Conservation (phyloP, 2,888 invertebrate species). For the Drosophila putrida region DNA sequence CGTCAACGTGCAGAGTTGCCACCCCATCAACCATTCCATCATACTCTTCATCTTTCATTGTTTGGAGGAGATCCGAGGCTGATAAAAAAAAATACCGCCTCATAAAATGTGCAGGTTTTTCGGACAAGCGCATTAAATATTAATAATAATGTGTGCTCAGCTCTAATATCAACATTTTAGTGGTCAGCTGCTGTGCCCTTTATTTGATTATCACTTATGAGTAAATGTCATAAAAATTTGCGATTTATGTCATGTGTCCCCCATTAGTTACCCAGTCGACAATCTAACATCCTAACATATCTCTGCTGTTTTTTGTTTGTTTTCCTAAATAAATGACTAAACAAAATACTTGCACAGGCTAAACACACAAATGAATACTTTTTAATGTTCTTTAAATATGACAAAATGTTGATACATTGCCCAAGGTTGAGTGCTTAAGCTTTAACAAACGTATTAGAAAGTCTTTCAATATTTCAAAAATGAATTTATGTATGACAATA, state of each 20-base stretch:
- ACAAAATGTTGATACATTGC: slow-evolving; percentile 9
- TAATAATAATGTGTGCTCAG: slow-evolving; percentile 73
- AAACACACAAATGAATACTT: slow-evolving; percentile 1
- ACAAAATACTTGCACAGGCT: slow-evolving; percentile 1
- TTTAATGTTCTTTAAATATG: slow-evolving; percentile 8
- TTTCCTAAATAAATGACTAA: background rate
- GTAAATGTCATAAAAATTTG: slow-evolving; percentile 48
- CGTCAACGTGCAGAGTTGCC: slow-evolving; percentile 54
- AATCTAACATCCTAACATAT: background rate
- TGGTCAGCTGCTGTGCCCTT: slow-evolving; percentile 25
- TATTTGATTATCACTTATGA: slow-evolving; percentile 61
- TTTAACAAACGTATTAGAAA: slow-evolving; percentile 2
- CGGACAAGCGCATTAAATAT: slow-evolving; percentile 73
- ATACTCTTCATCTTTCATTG: slow-evolving; percentile 26
- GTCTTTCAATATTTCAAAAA: slow-evolving; percentile 4
- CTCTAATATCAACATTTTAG: slow-evolving; percentile 68
- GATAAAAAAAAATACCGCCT: slow-evolving; percentile 56
- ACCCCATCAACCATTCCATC: background rate
- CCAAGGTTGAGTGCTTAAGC: slow-evolving; percentile 1
- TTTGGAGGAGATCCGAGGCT: slow-evolving; percentile 18
- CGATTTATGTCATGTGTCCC: slow-evolving; percentile 41
- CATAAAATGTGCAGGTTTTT: slow-evolving; percentile 54
- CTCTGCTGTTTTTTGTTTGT: background rate
- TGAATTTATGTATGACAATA: no score
- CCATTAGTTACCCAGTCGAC: slow-evolving; percentile 21